Conservation (phyloP, 2,113 vertebrate species). For the Ranitomeya imitator region DNA sequence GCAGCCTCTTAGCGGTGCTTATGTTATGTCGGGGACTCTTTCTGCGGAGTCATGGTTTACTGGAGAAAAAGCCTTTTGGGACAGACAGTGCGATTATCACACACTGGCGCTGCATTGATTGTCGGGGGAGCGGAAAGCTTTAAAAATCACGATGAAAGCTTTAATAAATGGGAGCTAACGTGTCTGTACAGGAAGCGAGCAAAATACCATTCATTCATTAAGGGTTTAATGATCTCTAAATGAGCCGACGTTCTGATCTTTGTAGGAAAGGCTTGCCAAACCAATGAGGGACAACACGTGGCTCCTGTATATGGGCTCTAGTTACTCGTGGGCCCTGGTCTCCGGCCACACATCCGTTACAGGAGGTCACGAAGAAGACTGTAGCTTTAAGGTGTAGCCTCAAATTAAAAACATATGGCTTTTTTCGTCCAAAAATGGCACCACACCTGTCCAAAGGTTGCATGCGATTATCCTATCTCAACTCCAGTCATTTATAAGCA, state of each 20-base stretch:
- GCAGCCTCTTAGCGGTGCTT: background rate
- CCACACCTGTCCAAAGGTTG: too few species aligned
- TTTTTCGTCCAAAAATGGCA: too few species aligned
- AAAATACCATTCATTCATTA: constrained; percentile 11
- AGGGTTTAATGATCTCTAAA: background rate
- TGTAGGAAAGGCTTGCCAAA: too few species aligned
- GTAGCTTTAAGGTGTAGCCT: too few species aligned
- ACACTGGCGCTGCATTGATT: background rate
- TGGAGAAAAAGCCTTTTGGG: background rate
- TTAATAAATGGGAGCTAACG: background rate
- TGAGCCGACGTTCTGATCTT: background rate
- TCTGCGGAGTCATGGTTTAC: background rate
- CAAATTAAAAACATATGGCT: too few species aligned
- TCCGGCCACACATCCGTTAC: too few species aligned
- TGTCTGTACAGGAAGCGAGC: background rate
- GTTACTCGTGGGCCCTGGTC: too few species aligned
- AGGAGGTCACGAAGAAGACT: too few species aligned
- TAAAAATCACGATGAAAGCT: background rate
- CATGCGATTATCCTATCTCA: too few species aligned
- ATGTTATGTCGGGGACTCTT: background rate
- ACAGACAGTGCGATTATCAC: background rate
- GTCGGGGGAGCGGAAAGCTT: background rate
- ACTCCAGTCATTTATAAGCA: too few species aligned
- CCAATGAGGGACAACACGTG: background rate
- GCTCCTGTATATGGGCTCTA: too few species aligned